Evolutionary conservation across 2,113 vertebrate genomes (phyloP).

Genomic region (Irena cyanogastra): DNA sequence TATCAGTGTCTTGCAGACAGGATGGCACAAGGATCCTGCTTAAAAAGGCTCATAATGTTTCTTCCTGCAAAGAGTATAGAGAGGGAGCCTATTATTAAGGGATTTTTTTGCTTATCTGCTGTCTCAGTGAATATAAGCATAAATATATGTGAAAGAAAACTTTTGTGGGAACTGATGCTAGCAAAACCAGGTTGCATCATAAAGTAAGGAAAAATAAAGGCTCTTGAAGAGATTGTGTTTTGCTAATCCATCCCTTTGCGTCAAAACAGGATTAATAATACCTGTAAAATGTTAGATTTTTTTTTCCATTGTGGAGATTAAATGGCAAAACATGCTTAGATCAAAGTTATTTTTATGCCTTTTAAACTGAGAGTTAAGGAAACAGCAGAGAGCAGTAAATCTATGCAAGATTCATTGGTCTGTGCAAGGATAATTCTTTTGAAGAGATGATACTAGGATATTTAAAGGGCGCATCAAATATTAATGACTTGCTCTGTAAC

Average conservation of each 20-base stretch:
- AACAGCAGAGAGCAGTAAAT: background rate
- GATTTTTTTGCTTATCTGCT: background rate
- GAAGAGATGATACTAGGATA: slow-evolving; percentile 13
- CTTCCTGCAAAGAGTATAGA: background rate
- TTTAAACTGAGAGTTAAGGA: background rate
- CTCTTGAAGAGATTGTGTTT: background rate
- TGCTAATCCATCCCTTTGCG: background rate
- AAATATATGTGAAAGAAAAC: background rate
- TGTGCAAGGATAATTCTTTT: slow-evolving; percentile 35
- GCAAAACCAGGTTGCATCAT: background rate
- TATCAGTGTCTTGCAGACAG: background rate
- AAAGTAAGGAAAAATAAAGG: background rate
- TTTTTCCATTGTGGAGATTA: background rate
- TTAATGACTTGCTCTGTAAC: slow-evolving; percentile 40
- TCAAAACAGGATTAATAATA: background rate
- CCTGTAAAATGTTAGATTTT: background rate
- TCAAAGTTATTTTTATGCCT: background rate
- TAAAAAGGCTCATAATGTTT: background rate
- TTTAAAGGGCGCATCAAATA: slow-evolving; percentile 54
- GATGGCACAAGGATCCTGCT: background rate
- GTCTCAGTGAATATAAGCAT: background rate
- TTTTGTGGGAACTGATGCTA: background rate
- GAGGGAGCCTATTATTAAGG: background rate
- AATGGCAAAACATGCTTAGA: background rate
- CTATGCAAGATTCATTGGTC: slow-evolving; percentile 9